These are phyloP conservation scores for Acropora tenuis DNA, from an alignment of 64 coral and sea anemone species.

Conservation along the genomic window DNA sequence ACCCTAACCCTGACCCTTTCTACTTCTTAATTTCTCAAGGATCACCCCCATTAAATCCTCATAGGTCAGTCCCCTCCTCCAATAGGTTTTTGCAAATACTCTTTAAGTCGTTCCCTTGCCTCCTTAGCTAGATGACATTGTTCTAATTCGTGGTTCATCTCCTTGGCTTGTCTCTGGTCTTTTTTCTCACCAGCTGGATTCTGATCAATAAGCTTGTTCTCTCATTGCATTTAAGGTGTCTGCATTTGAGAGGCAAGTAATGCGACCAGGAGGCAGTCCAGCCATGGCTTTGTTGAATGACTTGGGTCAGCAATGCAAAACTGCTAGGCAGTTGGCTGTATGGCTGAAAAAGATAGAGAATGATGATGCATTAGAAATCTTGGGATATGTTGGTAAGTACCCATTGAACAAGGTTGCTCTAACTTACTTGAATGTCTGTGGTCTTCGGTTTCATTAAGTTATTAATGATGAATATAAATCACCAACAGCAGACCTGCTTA, in stretches of 20 bases:
- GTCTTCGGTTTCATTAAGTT: too few relatives aligned
- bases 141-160: too few relatives aligned
- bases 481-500: too few relatives aligned
- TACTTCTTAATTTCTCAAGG: too few relatives aligned
- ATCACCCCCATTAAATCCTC: too few relatives aligned
- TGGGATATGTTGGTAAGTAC: conserved; percentile 50
- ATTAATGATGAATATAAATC: too few relatives aligned
- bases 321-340: conserved; percentile 68
- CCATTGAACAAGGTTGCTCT: background rate
- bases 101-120: too few relatives aligned
- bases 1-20: too few relatives aligned
- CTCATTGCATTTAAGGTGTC: conserved; percentile 58
- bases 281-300: conserved; percentile 74
- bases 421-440: too few relatives aligned
- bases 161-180: background rate
- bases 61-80: too few relatives aligned
- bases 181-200: background rate
- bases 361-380: conserved; percentile 62
- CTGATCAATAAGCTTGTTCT: background rate
- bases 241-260: conserved; percentile 56
- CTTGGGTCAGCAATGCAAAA: conserved; percentile 78
- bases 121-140: too few relatives aligned
- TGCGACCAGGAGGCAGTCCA: conserved; percentile 58
- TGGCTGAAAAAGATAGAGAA: conserved; percentile 72
- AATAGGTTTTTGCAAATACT: too few relatives aligned